Base-by-base conservation (phyloP, 2,797 vertebrate species). In the Octomys mimax region DNA sequence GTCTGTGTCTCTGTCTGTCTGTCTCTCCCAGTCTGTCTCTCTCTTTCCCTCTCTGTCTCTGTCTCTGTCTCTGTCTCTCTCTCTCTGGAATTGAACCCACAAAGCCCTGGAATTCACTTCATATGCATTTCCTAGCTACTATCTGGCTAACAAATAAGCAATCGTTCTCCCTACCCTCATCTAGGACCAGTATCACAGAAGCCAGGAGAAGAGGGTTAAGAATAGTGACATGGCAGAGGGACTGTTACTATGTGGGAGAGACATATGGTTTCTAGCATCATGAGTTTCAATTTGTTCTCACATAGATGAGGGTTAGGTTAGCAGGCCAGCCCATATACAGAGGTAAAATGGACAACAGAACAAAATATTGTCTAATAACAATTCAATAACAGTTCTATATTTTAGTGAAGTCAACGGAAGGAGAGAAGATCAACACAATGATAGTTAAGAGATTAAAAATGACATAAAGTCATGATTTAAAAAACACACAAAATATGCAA, bases 271-370 rank as follows among this genome's bases (percentile, higher is more conserved):
- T 61, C 62, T 66, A 52, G 5, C 21, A 64, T 36, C 59, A 33
- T 31, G 13, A 75, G 14, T 83, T 92, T 84, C 19, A 19, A 52
- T 66, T 87, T 87, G 78, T 75, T 95, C 89, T 95, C 61, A 94
- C 21, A 70, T 4, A 81, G n/a, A 49, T 49, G 28, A 83, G 91
- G 54, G n/a, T 46, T 68, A 87, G 73, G 18, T 70, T 87, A 62
- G 61, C 18, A 91, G 57, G 28, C 26, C 64, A 95, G 66, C 3
- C 28, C 33, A 70, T 46, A 84, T 5, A 33, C 0, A 33, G 46
- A n/a, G 77, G 21, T 36, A 83, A 88, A 88, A 46, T 59, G 61
- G 46, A 82, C 3, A 92, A 16, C 2, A 52, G n/a, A 68, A 86
- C 78, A 92, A 89, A 92, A 91, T 46, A 42, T 1, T 87, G 33